phyloP scores from a whole-genome alignment of 2,888 invertebrate species.

The Chesias legatella region DNA sequence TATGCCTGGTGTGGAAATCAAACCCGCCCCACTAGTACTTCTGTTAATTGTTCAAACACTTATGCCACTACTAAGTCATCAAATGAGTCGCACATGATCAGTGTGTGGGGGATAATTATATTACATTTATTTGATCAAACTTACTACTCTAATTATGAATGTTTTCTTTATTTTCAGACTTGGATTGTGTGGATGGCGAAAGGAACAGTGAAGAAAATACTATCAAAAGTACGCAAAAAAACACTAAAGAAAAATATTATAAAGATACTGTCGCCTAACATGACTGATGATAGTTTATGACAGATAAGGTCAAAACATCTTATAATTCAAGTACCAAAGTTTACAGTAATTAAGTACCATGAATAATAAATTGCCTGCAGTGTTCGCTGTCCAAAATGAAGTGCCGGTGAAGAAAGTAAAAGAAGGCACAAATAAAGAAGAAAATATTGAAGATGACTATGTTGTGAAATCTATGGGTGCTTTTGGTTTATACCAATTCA shows the following conservation, averaged over 20 bases:
- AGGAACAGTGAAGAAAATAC: slow-evolving; percentile 3
- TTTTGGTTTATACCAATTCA: slow-evolving; percentile 48
- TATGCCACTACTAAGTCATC: too few relatives aligned
- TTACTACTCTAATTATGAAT: too few relatives aligned
- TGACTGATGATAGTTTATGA: slow-evolving; percentile 3
- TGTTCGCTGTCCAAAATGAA: background rate
- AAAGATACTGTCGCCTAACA: slow-evolving; percentile 1
- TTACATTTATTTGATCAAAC: too few relatives aligned
- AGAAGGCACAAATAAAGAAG: slow-evolving; percentile 4
- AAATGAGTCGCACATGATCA: too few relatives aligned
- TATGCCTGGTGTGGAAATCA: too few relatives aligned
- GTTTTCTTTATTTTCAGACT: slow-evolving; percentile 11
- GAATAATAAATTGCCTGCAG: slow-evolving; percentile 5
- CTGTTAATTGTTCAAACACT: too few relatives aligned
- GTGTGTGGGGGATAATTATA: too few relatives aligned
- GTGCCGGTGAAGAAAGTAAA: slow-evolving; percentile 6
- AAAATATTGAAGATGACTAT: slow-evolving; percentile 43
- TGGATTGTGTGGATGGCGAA: slow-evolving; percentile 9
- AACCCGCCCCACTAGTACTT: too few relatives aligned
- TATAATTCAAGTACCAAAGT: background rate
- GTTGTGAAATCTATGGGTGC: slow-evolving; percentile 49
- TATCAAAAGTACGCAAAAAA: slow-evolving; percentile 10
- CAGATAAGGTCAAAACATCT: background rate
- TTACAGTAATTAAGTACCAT: slow-evolving; percentile 1
- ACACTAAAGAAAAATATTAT: background rate